Percentiles rank a stretch among this genome's conserved stretches.
These are phyloP conservation scores for Polydesmus complanatus DNA, from an alignment of 2,888 invertebrate species.

Conservation along the genomic window DNA sequence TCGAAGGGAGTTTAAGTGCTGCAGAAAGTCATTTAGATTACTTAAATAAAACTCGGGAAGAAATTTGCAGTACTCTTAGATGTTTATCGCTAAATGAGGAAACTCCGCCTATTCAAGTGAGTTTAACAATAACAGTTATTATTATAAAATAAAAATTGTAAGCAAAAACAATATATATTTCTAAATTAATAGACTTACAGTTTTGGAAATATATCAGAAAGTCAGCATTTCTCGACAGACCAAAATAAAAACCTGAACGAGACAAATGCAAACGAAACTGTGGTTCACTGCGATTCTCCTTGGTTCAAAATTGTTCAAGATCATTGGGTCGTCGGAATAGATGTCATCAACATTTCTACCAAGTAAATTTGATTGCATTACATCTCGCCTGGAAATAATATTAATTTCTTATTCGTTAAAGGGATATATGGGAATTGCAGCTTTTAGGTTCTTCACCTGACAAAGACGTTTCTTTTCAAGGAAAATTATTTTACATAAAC, in stretches of 20 bases:
- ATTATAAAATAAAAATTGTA: too few species aligned
- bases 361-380: neutral
- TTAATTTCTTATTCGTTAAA: neutral
- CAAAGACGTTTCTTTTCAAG: neutral
- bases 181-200: too few species aligned
- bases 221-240: too few species aligned
- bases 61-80: neutral
- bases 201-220: neutral
- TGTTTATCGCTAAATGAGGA: neutral
- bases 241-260: neutral
- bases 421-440: neutral
- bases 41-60: neutral
- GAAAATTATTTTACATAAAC: neutral
- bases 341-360: neutral
- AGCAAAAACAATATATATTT: too few species aligned
- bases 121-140: too few species aligned
- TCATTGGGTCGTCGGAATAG: neutral
- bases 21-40: neutral
- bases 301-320: neutral
- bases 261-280: neutral
- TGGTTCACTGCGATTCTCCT: neutral
- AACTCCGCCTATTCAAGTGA: too few species aligned
- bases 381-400: too few species aligned
- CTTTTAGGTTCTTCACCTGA: neutral
- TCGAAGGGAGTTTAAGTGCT: neutral